A percentile compares a stretch with the other conserved stretches of the same genome.
Conservation (phyloP, 2,797 vertebrate genomes). For the Sylvilagus floridanus region DNA sequence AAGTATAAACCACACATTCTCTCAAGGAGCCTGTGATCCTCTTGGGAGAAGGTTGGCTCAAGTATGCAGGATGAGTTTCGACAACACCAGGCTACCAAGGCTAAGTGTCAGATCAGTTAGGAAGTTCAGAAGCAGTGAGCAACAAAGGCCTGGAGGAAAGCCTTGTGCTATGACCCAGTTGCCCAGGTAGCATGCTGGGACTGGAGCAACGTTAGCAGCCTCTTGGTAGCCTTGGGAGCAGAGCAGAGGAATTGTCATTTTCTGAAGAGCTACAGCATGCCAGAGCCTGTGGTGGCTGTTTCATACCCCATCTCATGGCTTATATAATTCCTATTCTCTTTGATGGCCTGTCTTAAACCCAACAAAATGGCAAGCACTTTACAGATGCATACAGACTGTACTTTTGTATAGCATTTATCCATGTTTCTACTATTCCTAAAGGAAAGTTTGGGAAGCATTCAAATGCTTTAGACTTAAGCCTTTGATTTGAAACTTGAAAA, state of each 20-base stretch:
- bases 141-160: not conserved
- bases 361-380: slow-evolving; percentile 58
- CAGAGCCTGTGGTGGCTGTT: not conserved
- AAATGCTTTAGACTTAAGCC: slow-evolving; percentile 14
- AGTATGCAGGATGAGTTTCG: not conserved
- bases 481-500: slow-evolving; percentile 46
- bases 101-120: not conserved
- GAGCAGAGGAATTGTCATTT: slow-evolving; percentile 23
- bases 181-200: not conserved
- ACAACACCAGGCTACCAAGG: not conserved
- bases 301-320: not conserved
- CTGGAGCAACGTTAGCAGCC: not conserved
- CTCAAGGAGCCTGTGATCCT: not conserved
- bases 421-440: slow-evolving; percentile 24
- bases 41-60: not conserved
- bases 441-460: slow-evolving; percentile 39
- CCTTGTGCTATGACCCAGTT: not conserved
- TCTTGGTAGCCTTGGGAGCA: slow-evolving; percentile 27
- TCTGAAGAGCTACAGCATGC: slow-evolving; percentile 4
- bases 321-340: not conserved
- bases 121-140: not conserved
- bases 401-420: slow-evolving; percentile 33
- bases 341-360: not conserved
- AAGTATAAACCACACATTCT: not conserved
- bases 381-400: slow-evolving; percentile 32